Evolutionary conservation across 2,113 vertebrate genomes (phyloP), one percentile per base, ranked within the genome.

Genomic region (Tragelaphus buxtoni): DNA sequence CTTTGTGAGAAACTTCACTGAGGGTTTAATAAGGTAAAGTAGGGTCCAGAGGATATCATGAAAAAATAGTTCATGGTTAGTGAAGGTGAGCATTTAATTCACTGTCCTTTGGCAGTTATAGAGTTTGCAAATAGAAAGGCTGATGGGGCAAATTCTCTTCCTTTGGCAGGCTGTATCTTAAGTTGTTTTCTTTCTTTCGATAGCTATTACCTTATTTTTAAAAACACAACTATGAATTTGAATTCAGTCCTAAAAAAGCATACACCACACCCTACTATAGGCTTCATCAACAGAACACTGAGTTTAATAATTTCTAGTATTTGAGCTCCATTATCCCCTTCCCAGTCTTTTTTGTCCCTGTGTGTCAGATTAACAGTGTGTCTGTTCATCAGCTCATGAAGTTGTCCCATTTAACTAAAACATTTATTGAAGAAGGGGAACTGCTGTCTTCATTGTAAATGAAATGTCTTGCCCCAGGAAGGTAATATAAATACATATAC

Each of bases 1-100:
- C 56, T 95, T 89, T 69, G 77, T 35, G 45, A 69, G 80, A 39
- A 85, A 17, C 53, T 42, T 89, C 35, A 32, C 51, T 45, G 49
- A 35, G 72, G 60, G 77, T 90, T 91, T 91, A 94, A 83, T 69
- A 95, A 91, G 89, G 82, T 39, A 47, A 76, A 55, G 77, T 45
- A 24, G 76, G 77, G 45, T 72, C 39, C 81, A 60, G 81, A 96
- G 39, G 82, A 30, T 53, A 53, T 47, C 53, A 30, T 92, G 55
- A 32, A 2, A 74, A 85, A 88, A 84, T 17, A n/a, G 11, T 86
- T 74, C 65, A 58, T 94, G 65, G 77, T 72, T 60, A 76, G 13
- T 32, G 47, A 90, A 61, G 53, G 96, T 63, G 22, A 80, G 47
- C 69, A 42, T 91, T 92, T 90, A 77, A 58, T 82, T 95, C 88